Evolutionary conservation across 2,113 vertebrate genomes (phyloP), one percentile per base, ranked within the genome.

Genomic region (Ophthalmolycus amberensis): DNA sequence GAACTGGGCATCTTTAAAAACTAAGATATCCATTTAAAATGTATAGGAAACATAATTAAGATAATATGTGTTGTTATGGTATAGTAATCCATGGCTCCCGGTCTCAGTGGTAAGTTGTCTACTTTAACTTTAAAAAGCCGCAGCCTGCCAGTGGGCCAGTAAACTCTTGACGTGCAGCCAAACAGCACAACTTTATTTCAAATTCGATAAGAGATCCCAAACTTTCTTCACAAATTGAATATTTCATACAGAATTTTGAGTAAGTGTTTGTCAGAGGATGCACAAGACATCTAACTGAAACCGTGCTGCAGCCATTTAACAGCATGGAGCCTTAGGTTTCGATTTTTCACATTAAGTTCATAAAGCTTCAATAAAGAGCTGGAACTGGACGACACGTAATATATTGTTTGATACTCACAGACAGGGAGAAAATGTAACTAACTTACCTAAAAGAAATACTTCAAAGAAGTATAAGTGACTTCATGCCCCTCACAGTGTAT

Each of bases 91-190:
- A 22, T 52, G 15, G 46, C 46, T 15, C 46, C 16, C 46, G 5
- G 48, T 56, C 42, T 60, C 38, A 32, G 44, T 59, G 15, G 15
- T 50, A 69, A 22, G 9, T 22, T 56, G 34, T 58, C 22, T 20
- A 37, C 27, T 37, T 32, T 71, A 37, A 74, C 32, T 59, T 48
- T 16, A 48, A 48, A 46, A 42, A 58, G 72, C 20, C 48, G 62
- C 60, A 79, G 62, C 18, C 34, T 76, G 20, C 27, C 60, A 48
- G 32, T 46, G 48, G 27, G 48, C 20, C 14, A 65, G 60, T 25
- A 34, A 42, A 27, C 52, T 72, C 16, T 10, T 25, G 32, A 52
- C 25, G 18, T 22, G 20, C 59, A 52, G 74, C 40, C 66, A 16
- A 34, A 34, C 34, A 34, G 5, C 40, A 27, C 2, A 74, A 44